Base-by-base conservation (phyloP, 2,888 invertebrate genomes). In the Prionchulus punctatus region DNA sequence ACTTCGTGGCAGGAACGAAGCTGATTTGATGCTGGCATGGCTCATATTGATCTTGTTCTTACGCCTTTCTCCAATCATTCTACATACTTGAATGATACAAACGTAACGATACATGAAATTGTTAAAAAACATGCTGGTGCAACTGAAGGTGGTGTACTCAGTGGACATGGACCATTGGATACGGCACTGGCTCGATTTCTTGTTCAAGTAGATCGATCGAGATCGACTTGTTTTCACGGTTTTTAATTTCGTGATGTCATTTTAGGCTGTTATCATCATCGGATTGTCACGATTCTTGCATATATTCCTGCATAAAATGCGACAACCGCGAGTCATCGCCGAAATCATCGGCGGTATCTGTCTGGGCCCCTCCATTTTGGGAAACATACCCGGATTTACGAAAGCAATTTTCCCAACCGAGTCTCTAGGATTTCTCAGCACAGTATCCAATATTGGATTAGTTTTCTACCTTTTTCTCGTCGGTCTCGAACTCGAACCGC, bases 331-430 rank as follows among this genome's bases (percentile, higher is more conserved):
- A 28, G 58, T 58, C 15, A 58, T 58, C 15, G 58, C 58, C 21
- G 58, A 58, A 54, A 50, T 58, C 27, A 27, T 58, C n/a, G 59
- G 58, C 25, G 58, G 58, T 26, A 58, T 58, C 15, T 58, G 59
- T 31, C 55, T 58, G 28, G 58, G 58, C 1, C 58, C 58, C 15
- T 58, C 58, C 7, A n/a, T 59, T n/a, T 50, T 58, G 25, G 58
- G 58, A 18, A 31, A 54, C 30, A 59, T 58, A 18, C 58, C 58
- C 3, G 51, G 58, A 1, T 58, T 58, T 36, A 58, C 58, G 28
- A 53, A 59, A 30, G 54, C 42, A 1, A 52, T 58, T 7, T 58
- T 58, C n/a, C 58, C 58, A 23, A 50, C 28, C 59, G 4, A 21
- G 18, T 58, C 58, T 21, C 43, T 58, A 3, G 7, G 30, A 15